Base-by-base conservation (phyloP, 2,113 vertebrate genomes). In the Harpagus bidentatus region DNA sequence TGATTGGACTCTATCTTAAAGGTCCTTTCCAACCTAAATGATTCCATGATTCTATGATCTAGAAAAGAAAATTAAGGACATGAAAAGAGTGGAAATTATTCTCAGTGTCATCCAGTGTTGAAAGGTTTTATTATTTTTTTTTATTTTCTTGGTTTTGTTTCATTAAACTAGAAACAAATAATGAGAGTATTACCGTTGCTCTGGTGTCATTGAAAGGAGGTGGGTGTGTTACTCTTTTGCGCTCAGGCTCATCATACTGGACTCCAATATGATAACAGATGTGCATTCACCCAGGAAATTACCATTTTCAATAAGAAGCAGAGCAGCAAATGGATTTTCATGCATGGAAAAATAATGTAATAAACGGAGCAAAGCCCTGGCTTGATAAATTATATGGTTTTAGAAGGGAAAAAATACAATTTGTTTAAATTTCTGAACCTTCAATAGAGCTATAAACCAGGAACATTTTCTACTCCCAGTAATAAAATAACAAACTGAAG, bases 271-370 rank as follows among this genome's bases (percentile, higher is more conserved):
- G 43, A 72, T 88, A 96, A 95, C 88, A 96, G 86, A 97, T 96
- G 96, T 96, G 96, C 96, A 96, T 90, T 92, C 92, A 97, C 93
- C 78, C 88, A 95, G 82, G 93, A 97, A 96, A 96, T 98, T 93
- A 87, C 45, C 71, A 95, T 97, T 97, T 97, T 93, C 76, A 97
- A 72, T 95, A 96, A 97, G 97, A 97, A 90, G 34, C 91, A 86
- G 77, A 96, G 67, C 56, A 96, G 65, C 48, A 97, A 98, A 95
- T 95, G 77, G 36, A 93, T 97, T 97, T 96, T 97, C 65, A 95
- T 94, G 93, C 66, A 95, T 86, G 91, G 88, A 93, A 94, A 97
- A 97, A 94, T 93, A 91, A 96, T 92, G 76, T 93, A 88, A 89
- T 95, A 96, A 96, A 86, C 40, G 36, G 80, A 93, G 40, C 42